Percentiles rank a stretch among this genome's conserved stretches.
phyloP scores from a whole-genome alignment of 30 jellyfish, hydroid and myxozoan species.

The Clytia hemisphaerica region DNA sequence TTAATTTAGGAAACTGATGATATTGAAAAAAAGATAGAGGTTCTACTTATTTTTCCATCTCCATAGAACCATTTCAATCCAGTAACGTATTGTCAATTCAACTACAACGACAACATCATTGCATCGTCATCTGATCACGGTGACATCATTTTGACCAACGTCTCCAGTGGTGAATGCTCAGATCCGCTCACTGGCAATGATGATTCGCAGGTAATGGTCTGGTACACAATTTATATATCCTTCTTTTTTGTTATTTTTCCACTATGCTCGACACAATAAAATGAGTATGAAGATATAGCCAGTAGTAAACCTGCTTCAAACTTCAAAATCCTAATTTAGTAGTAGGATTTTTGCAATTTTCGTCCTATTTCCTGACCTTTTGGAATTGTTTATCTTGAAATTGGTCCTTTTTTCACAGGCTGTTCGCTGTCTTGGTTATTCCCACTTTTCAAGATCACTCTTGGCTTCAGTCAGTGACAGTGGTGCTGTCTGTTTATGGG shows the following conservation, averaged over 20 bases:
- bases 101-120: constrained; percentile 52
- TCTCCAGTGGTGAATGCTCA: constrained; percentile 37
- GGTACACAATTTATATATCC: too few relatives aligned
- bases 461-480: constrained; percentile 85
- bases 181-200: constrained; percentile 42
- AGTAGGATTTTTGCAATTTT: too few relatives aligned
- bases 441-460: constrained; percentile 48
- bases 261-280: too few relatives aligned
- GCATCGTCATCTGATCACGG: constrained; percentile 78
- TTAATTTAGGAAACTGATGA: too few relatives aligned
- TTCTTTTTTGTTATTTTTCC: too few relatives aligned
- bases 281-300: too few relatives aligned
- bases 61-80: constrained; percentile 49
- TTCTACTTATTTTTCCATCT: neutral
- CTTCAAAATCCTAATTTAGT: too few relatives aligned
- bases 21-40: too few relatives aligned
- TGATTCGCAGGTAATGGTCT: too few relatives aligned
- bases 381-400: neutral
- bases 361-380: too few relatives aligned
- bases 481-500: constrained; percentile 76
- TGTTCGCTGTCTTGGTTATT: constrained; percentile 59
- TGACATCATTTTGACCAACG: constrained; percentile 53
- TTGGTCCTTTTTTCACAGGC: constrained; percentile 43
- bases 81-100: constrained; percentile 52
- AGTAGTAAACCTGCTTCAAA: too few relatives aligned